Conservation (phyloP, 2,797 vertebrate species). For the Phataginus tricuspis region DNA sequence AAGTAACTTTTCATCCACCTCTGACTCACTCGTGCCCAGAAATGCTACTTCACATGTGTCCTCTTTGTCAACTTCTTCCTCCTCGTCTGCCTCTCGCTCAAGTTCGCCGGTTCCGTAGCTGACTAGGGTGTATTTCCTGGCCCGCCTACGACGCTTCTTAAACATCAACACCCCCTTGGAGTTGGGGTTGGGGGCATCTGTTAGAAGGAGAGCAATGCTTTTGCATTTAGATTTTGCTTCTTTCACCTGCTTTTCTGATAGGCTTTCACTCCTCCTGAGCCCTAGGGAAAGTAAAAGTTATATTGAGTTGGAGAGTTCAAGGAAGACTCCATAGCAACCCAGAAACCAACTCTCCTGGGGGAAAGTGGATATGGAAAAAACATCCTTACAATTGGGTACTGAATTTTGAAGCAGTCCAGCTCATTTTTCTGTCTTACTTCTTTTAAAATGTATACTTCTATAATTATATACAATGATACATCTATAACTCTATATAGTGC, state of each 20-base stretch:
- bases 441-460: not conserved
- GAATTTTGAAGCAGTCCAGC: not conserved
- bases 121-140: conserved; percentile 96
- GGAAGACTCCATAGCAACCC: not conserved
- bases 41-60: conserved; percentile 88
- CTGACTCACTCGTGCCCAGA: conserved; percentile 89
- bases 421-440: not conserved
- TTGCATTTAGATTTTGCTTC: conserved; percentile 99
- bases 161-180: conserved; percentile 99
- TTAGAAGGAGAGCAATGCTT: conserved; percentile 96
- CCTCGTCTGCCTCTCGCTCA: conserved; percentile 88
- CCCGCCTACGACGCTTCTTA: conserved; percentile 96
- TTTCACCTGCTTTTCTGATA: conserved; percentile 98
- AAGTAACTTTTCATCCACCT: conserved; percentile 91
- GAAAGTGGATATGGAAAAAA: not conserved
- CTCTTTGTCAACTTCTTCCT: conserved; percentile 86
- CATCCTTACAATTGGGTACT: conserved; percentile 29
- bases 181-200: conserved; percentile 94
- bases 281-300: conserved; percentile 85
- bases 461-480: not conserved
- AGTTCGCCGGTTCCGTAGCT: conserved; percentile 98
- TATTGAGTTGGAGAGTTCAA: not conserved
- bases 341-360: not conserved
- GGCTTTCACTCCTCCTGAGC: conserved; percentile 95
- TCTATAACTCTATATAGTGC: too few relatives aligned